phyloP scores from a whole-genome alignment of 92 coral and sea anemone species.

The Heliopora coerulea region DNA sequence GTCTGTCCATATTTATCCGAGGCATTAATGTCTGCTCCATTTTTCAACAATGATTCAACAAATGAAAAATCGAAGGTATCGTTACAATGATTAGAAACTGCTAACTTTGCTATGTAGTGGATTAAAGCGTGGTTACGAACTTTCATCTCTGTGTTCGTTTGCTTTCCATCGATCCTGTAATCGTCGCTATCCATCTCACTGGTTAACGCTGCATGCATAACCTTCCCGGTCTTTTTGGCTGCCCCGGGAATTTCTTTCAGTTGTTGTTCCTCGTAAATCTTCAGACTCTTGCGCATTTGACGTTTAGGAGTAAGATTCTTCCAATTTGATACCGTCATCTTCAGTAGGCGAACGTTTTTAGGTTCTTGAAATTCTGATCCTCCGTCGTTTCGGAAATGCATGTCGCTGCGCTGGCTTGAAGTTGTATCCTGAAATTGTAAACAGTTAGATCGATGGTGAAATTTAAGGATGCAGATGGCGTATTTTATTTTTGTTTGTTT shows the following conservation, averaged over 20 bases:
- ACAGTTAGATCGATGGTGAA: too few species aligned
- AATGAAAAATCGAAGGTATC: conserved; percentile 35
- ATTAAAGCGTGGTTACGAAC: conserved; percentile 47
- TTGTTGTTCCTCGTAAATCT: conserved; percentile 35
- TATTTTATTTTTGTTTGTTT: too few species aligned
- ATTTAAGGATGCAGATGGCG: too few species aligned
- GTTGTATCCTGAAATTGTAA: too few species aligned
- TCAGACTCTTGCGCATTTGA: conserved; percentile 15
- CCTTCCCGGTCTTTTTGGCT: conserved; percentile 29
- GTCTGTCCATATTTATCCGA: conserved; percentile 41
- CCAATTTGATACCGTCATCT: conserved; percentile 34
- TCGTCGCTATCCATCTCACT: conserved; percentile 37
- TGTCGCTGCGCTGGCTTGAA: too few species aligned
- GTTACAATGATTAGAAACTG: conserved; percentile 38
- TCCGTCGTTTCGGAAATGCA: too few species aligned
- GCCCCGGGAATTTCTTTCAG: conserved; percentile 36
- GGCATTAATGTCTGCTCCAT: conserved; percentile 37
- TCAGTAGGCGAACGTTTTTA: too few species aligned
- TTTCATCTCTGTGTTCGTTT: background rate
- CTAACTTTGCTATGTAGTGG: conserved; percentile 40
- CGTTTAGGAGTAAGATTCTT: conserved; percentile 30
- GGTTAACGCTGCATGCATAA: conserved; percentile 43
- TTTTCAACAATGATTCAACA: conserved; percentile 28
- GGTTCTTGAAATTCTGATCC: too few species aligned
- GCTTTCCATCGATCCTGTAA: conserved; percentile 14